A percentile compares a stretch with the other conserved stretches of the same genome.
These are phyloP conservation scores for Bagarius yarrelli DNA, from an alignment of 2,113 vertebrate genomes.

Conservation along the genomic window DNA sequence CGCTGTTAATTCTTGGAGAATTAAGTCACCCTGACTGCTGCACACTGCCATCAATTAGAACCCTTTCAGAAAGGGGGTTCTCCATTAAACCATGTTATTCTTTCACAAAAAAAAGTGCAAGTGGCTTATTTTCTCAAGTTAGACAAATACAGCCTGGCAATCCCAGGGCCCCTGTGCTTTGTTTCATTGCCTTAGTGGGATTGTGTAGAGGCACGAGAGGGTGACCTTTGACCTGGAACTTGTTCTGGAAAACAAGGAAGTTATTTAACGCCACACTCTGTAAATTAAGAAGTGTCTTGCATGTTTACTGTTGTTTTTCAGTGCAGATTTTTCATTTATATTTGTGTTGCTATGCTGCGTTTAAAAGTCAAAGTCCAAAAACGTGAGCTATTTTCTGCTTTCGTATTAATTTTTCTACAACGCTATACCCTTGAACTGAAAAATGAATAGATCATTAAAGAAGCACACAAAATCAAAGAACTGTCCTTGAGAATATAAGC, in stretches of 20 bases:
- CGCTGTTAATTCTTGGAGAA: conserved; percentile 46
- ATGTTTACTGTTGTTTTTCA: background rate
- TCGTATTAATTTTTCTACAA: conserved; percentile 20
- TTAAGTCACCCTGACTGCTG: conserved; percentile 46
- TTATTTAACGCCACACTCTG: conserved; percentile 47
- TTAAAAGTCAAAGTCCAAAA: conserved; percentile 1
- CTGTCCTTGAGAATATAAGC: conserved; percentile 50
- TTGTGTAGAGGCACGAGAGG: background rate
- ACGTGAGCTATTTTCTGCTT: background rate
- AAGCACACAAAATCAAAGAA: conserved; percentile 24
- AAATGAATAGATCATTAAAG: conserved; percentile 34
- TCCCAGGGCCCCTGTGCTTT: conserved; percentile 29
- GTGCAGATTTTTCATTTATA: background rate
- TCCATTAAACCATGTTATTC: conserved; percentile 46
- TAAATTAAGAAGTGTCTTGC: background rate
- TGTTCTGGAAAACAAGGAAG: conserved; percentile 52
- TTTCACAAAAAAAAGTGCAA: conserved; percentile 35
- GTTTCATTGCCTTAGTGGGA: conserved; percentile 33
- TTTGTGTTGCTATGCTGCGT: background rate
- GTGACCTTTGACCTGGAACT: conserved; percentile 51
- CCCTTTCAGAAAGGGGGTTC: conserved; percentile 22
- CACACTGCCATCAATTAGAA: conserved; percentile 47
- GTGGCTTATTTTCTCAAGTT: conserved; percentile 47
- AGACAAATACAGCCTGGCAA: conserved; percentile 51
- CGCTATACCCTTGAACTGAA: conserved; percentile 20